phyloP scores from a whole-genome alignment of 1,140 invertebrate species.

The Chrysomallon squamiferum region DNA sequence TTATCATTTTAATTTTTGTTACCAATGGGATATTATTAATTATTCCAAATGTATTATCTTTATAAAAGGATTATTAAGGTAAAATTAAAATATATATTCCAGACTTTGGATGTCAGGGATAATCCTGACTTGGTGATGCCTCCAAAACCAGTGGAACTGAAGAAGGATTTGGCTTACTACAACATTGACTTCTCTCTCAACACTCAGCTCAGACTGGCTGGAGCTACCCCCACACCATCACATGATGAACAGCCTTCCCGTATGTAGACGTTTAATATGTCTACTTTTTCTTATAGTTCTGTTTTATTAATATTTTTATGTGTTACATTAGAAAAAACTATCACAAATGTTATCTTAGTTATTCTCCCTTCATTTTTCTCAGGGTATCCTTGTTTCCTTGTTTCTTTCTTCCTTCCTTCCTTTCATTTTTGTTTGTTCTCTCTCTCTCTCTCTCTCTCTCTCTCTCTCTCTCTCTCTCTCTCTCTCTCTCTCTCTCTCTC shows the following conservation, averaged over 20 bases:
- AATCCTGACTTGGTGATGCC: conserved; percentile 98
- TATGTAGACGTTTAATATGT: conserved; percentile 24
- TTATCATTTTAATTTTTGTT: too few relatives aligned
- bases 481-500: background rate
- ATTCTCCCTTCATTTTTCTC: background rate
- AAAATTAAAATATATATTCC: too few relatives aligned
- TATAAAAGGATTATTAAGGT: too few relatives aligned
- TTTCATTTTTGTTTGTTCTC: background rate
- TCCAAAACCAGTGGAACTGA: conserved; percentile 81
- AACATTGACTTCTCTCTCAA: conserved; percentile 99
- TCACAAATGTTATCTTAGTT: too few relatives aligned
- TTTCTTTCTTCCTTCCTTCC: background rate
- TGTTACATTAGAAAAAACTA: background rate
- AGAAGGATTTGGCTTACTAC: conserved; percentile 89
- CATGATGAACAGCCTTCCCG: conserved; percentile 42
- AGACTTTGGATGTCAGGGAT: conserved; percentile 87
- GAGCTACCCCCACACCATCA: conserved; percentile 77
- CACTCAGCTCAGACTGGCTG: conserved; percentile 88
- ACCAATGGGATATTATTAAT: too few relatives aligned
- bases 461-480: background rate
- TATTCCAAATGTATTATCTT: too few relatives aligned
- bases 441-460: background rate
- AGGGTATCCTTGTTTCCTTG: background rate
- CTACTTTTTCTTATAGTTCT: background rate
- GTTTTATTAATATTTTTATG: background rate